Evolutionary conservation across 30 jellyfish, hydroid and myxozoan species (phyloP), one percentile per base, ranked within the genome.

Genomic region (Pseudorhiza aurosa): DNA sequence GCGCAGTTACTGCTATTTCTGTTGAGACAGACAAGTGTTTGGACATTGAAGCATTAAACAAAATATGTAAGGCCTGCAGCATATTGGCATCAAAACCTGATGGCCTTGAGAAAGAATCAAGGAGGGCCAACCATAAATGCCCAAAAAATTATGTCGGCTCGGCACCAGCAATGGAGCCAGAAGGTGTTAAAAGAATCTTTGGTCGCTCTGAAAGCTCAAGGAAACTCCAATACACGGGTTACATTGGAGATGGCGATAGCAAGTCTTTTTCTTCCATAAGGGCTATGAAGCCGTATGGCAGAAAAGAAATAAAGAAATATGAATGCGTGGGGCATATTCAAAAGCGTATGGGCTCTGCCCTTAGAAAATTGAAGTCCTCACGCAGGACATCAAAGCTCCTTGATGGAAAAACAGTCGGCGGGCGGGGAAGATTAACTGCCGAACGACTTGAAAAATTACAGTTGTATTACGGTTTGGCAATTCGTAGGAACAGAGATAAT

Each of bases 161-260:
- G 29, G 89, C 80, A 6, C 77, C 87, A 1, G 58, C 87, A 7
- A 73, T 73, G 87, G 87, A 73, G 22, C 62, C 87, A 47, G 89
- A 76, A 40, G 89, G 89, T 1, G 70, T 76, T 17, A 76, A 40
- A 22, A 56, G 78, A 15, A 59, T 58, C 17, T 76, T 2, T 50
- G 25, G 1, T 14, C 21, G 68, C 5, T 76, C 81, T 19, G 89
- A 6, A 35, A 50, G 36, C 8, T 9, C 45, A 28, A 76, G 33
- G 8, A 25, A 58, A 40, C 80, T 56, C 47, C 78, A 59, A 31
- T 76, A 58, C 17, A 76, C 80, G 6, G 81, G 89, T 2, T 76
- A 33, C 50, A 76, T 73, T 0, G 87, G 87, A 42, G 75, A 47
- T 55, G 60, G 74, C 2, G 62, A 65, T 65, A 32, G 37, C 8